Conservation (phyloP, 2,797 vertebrate genomes). For the Pipistrellus kuhlii region DNA sequence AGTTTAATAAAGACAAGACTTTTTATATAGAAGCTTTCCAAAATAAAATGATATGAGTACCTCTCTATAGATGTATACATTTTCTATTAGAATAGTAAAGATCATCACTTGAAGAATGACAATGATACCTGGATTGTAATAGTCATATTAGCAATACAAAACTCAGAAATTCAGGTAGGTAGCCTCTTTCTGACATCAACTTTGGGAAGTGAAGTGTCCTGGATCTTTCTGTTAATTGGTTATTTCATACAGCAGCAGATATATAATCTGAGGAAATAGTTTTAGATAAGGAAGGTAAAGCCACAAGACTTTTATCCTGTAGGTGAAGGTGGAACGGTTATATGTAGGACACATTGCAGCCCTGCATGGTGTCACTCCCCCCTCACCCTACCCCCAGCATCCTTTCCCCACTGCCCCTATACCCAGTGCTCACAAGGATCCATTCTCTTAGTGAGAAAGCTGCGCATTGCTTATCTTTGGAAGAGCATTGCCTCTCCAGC, state of each 20-base stretch:
- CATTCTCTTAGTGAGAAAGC: not conserved
- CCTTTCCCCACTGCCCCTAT: not conserved
- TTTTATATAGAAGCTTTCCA: not conserved
- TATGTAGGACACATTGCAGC: accelerated
- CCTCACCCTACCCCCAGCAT: not conserved
- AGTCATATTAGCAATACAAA: not conserved
- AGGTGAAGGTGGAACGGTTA: not conserved
- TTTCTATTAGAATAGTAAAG: constrained; percentile 36
- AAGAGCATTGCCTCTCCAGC: not conserved
- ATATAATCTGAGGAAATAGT: not conserved
- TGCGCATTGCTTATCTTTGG: not conserved
- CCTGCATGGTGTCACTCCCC: no score
- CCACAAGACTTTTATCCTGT: not conserved
- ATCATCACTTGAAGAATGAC: not conserved
- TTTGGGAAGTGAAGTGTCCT: not conserved
- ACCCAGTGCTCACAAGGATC: not conserved
- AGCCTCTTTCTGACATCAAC: not conserved
- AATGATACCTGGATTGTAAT: not conserved
- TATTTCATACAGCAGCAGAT: not conserved
- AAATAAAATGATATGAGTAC: not conserved
- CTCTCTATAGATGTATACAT: constrained; percentile 1
- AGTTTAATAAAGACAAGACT: constrained; percentile 60
- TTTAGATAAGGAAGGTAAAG: not conserved
- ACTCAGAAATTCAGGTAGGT: not conserved
- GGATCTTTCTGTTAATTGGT: not conserved